Conservation (phyloP, 2,797 vertebrate species). For the Rhinogobio ventralis region DNA sequence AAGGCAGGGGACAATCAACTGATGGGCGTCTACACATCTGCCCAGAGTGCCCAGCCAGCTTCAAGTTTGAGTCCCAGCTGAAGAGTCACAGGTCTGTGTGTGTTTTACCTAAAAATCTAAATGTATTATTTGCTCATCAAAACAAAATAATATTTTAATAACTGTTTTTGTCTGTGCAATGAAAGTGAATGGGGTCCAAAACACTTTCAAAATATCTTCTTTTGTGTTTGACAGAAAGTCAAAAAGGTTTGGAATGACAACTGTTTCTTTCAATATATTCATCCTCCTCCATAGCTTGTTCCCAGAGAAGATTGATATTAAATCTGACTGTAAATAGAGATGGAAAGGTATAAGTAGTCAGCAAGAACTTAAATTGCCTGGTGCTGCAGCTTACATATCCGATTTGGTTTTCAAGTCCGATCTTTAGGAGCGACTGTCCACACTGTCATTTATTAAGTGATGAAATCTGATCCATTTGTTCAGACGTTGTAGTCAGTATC, state of each 20-base stretch:
- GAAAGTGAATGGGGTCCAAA: not conserved
- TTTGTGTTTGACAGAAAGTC: not conserved
- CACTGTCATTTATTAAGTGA: not conserved
- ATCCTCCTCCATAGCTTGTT: not conserved
- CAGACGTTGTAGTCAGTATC: conserved; percentile 2
- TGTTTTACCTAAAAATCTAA: not conserved
- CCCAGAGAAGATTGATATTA: not conserved
- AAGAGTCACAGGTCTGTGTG: conserved; percentile 78
- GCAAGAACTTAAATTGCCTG: not conserved
- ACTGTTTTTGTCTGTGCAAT: not conserved
- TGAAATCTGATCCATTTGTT: conserved; percentile 16
- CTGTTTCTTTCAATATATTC: not conserved
- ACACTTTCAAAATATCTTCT: not conserved
- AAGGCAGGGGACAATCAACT: conserved; percentile 50
- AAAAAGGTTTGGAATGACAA: not conserved
- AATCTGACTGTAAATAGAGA: conserved; percentile 23
- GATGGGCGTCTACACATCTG: conserved; percentile 77
- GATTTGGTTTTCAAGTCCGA: not conserved
- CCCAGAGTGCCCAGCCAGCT: conserved; percentile 86
- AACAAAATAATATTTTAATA: not conserved
- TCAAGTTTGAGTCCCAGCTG: conserved; percentile 84
- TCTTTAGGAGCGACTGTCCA: not conserved
- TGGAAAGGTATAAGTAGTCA: not conserved
- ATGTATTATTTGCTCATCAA: not conserved
- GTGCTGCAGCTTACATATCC: not conserved